These are phyloP conservation scores for Tetropium fuscum DNA, from an alignment of 2,888 invertebrate genomes.

Conservation along the genomic window DNA sequence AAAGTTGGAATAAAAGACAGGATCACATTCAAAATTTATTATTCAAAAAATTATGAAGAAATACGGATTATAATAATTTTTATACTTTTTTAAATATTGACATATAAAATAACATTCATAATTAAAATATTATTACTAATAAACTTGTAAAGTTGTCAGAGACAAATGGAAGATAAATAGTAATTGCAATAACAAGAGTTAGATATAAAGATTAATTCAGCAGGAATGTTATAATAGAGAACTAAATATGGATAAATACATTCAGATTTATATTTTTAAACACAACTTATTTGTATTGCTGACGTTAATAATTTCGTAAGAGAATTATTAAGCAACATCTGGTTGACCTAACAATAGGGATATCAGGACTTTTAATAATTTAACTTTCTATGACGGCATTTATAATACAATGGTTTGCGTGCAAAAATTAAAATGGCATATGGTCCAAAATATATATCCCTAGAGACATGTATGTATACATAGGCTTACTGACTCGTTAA, in stretches of 20 bases:
- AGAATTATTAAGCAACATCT: constrained; percentile 20
- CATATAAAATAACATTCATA: constrained; percentile 58
- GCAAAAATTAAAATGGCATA: constrained; percentile 2
- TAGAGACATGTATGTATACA: constrained; percentile 6
- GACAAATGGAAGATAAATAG: constrained; percentile 54
- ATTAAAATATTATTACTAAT: constrained; percentile 30
- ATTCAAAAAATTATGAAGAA: constrained; percentile 51
- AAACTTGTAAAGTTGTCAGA: constrained; percentile 36
- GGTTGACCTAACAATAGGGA: constrained; percentile 18
- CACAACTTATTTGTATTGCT: constrained; percentile 9
- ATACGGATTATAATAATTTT: constrained; percentile 48
- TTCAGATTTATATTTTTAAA: constrained; percentile 7
- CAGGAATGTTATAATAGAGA: constrained; percentile 59
- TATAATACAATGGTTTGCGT: neutral
- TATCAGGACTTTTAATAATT: constrained; percentile 18
- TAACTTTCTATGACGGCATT: neutral
- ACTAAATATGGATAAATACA: constrained; percentile 48
- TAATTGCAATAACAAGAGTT: constrained; percentile 51
- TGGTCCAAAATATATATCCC: neutral
- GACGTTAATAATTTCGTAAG: constrained; percentile 10
- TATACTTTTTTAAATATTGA: constrained; percentile 54
- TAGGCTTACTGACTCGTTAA: constrained; percentile 7
- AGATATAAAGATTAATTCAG: constrained; percentile 53
- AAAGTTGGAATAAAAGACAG: neutral
- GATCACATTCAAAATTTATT: constrained; percentile 49